Conservation (phyloP, 2,888 invertebrate species). For the Tyria jacobaeae region DNA sequence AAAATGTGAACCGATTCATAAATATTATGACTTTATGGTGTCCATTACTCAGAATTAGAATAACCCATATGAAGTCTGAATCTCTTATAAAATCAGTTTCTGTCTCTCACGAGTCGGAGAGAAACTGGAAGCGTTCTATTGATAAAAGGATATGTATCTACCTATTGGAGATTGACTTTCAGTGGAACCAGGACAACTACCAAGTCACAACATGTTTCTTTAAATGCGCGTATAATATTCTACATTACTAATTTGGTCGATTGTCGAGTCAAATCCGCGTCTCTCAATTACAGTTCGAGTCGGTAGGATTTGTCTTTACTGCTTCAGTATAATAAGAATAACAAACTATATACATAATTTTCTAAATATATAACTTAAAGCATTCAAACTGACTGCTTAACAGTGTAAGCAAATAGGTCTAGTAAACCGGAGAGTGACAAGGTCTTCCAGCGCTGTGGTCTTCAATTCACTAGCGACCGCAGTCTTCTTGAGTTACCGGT, state of each 20-base stretch:
- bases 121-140: not conserved
- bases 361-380: too few relatives aligned
- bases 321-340: too few relatives aligned
- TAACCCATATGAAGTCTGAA: too few relatives aligned
- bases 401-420: not conserved
- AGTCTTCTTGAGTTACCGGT: too few relatives aligned
- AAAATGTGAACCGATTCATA: too few relatives aligned
- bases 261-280: not conserved
- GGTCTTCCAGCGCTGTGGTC: not conserved
- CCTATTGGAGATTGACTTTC: too few relatives aligned
- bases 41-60: not conserved
- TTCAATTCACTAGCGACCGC: not conserved
- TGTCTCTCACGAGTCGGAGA: not conserved
- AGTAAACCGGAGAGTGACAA: not conserved
- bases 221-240: not conserved
- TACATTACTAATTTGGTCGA: too few relatives aligned
- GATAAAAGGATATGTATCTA: too few relatives aligned
- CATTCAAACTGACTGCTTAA: not conserved
- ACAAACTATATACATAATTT: too few relatives aligned
- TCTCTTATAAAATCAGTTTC: too few relatives aligned
- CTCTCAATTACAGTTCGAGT: not conserved
- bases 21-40: too few relatives aligned
- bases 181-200: not conserved
- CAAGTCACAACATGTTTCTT: not conserved
- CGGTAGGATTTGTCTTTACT: not conserved